Evolutionary conservation across 1,140 invertebrate genomes (phyloP), one percentile per base, ranked within the genome.

Genomic region (Penaeus indicus): DNA sequence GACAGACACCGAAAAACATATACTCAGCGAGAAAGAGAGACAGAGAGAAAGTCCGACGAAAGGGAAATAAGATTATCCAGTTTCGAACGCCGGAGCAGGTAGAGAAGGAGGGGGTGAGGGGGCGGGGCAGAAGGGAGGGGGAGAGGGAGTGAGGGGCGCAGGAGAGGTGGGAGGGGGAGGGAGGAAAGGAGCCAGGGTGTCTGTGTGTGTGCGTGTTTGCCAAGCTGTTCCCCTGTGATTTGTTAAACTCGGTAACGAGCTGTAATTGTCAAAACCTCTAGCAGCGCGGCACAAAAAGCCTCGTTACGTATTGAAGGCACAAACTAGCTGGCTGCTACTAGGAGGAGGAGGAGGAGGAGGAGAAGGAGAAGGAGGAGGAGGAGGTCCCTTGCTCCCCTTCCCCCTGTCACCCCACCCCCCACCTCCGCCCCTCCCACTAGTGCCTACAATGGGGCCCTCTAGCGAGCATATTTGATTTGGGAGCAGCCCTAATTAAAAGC

Each of bases 191-290:
- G 38, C n/a, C 42, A 47, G 42, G 38, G n/a, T n/a, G 18, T 80
- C 25, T 80, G 78, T 80, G 42, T 80, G n/a, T 54, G n/a, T 80
- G 54, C n/a, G 25, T 88, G 86, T 88, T 88, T 82, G 83, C 80
- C n/a, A 38, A 47, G 38, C 13, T 18, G 19, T 75, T 90, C 89
- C 89, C 89, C 72, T 79, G 84, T 90, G 89, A 90, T 90, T 90
- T 90, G 89, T 90, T 90, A 90, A 90, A 86, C 89, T 90, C 84
- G 89, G 84, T 90, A 90, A 90, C 89, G 89, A 90, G 89, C 84
- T 22, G 89, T 90, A 90, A 90, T 90, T 90, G 89, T 90, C 89
- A 90, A 90, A 90, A 90, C 89, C 84, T 90, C 77, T 79, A 84
- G 77, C 47, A 77, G 77, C 22, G 47, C 25, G 25, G 80, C 86